Conservation (phyloP, 1,140 invertebrate genomes). For the Atta colombica region DNA sequence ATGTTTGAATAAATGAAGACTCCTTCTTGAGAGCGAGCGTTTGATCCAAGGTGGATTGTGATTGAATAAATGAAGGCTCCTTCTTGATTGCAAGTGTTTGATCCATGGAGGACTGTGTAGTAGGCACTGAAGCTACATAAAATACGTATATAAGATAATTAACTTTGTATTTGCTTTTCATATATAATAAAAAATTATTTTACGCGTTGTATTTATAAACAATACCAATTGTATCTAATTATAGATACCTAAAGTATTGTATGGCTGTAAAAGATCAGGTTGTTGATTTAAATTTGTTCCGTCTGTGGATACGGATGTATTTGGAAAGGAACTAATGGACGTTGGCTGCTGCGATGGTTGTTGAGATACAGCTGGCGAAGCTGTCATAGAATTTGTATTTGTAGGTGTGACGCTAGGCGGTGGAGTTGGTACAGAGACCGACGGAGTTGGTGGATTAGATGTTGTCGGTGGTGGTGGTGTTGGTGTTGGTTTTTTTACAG, state of each 20-base stretch:
- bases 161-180: conserved; percentile 5
- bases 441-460: conserved; percentile 79
- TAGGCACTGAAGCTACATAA: conserved; percentile 78
- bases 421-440: conserved; percentile 83
- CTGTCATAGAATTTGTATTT: conserved; percentile 80
- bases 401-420: conserved; percentile 83
- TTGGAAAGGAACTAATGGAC: conserved; percentile 82
- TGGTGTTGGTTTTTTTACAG: conserved; percentile 83
- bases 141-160: conserved; percentile 21
- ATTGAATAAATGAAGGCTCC: conserved; percentile 69
- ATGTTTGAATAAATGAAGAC: conserved; percentile 78
- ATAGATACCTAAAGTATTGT: conserved; percentile 77
- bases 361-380: conserved; percentile 83
- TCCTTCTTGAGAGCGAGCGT: conserved; percentile 81
- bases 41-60: conserved; percentile 80
- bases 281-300: conserved; percentile 77
- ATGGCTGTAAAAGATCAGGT: conserved; percentile 83
- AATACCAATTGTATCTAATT: conserved; percentile 20
- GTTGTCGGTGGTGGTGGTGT: conserved; percentile 78
- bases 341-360: conserved; percentile 76
- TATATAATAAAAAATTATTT: background rate
- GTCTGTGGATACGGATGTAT: conserved; percentile 76
- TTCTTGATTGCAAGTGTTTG: conserved; percentile 81
- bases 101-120: conserved; percentile 79
- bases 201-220: background rate